phyloP scores from a whole-genome alignment of 2,797 vertebrate species.

The Zenarchopterus dispar region DNA sequence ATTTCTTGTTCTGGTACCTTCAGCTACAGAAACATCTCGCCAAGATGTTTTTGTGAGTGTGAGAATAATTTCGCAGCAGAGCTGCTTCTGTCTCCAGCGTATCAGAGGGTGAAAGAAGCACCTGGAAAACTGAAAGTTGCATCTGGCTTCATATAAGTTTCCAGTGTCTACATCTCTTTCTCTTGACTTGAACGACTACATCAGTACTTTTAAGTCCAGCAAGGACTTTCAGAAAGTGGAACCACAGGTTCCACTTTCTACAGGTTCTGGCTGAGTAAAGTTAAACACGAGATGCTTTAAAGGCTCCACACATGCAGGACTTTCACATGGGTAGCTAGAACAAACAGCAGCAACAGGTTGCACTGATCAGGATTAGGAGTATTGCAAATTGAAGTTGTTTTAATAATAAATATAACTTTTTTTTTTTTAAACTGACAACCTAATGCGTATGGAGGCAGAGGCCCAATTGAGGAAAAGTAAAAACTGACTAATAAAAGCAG shows the following conservation, averaged over 20 bases:
- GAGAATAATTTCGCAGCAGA: not conserved
- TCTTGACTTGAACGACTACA: not conserved
- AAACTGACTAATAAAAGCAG: not conserved
- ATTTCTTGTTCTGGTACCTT: conserved; percentile 26
- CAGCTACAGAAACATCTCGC: conserved; percentile 1
- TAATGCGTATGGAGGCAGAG: too few species aligned
- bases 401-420: too few species aligned
- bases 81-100: not conserved
- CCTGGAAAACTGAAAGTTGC: not conserved
- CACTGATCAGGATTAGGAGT: not conserved
- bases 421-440: too few species aligned
- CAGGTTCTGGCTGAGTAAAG: not conserved
- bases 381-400: not conserved
- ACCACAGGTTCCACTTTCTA: conserved; percentile 23
- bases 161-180: not conserved
- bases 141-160: not conserved
- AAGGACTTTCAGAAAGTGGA: conserved; percentile 39
- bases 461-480: not conserved
- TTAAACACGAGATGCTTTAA: not conserved
- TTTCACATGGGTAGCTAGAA: conserved; percentile 49
- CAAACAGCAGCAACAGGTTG: conserved; percentile 61
- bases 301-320: conserved; percentile 3
- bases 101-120: not conserved
- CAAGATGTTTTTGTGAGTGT: too few species aligned
- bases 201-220: conserved; percentile 5